Evolutionary conservation across 2,888 invertebrate species (phyloP).

Genomic region (Drosophila rubida): DNA sequence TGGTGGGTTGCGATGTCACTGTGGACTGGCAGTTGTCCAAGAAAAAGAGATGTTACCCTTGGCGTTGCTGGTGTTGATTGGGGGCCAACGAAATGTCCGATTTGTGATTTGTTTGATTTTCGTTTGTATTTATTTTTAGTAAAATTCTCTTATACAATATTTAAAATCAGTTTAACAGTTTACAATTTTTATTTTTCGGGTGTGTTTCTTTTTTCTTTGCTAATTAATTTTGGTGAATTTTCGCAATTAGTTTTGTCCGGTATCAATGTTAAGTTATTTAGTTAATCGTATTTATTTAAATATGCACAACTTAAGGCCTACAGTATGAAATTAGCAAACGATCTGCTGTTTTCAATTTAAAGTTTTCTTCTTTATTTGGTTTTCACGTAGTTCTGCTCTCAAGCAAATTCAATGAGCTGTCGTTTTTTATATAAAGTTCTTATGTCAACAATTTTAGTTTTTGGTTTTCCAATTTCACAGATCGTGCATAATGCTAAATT

Average conservation of each 20-base stretch:
- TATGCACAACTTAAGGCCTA: constrained; percentile 77
- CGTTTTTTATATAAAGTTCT: constrained; percentile 46
- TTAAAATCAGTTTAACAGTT: constrained; percentile 81
- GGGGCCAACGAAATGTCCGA: background rate
- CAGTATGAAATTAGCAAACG: constrained; percentile 71
- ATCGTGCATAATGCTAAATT: constrained; percentile 41
- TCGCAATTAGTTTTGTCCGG: constrained; percentile 35
- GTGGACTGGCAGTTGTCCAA: constrained; percentile 47
- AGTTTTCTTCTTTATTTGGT: constrained; percentile 24
- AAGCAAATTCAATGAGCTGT: constrained; percentile 48
- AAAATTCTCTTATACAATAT: constrained; percentile 75
- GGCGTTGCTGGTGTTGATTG: constrained; percentile 61
- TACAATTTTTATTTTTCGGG: constrained; percentile 53
- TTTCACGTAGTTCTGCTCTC: constrained; percentile 33
- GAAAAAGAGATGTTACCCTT: constrained; percentile 13
- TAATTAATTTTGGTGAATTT: constrained; percentile 52
- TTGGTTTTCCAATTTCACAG: constrained; percentile 14
- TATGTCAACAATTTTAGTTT: constrained; percentile 31
- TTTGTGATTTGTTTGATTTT: constrained; percentile 45
- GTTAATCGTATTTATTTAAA: constrained; percentile 44
- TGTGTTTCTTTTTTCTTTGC: constrained; percentile 34
- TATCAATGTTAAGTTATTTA: constrained; percentile 29
- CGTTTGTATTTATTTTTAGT: constrained; percentile 72
- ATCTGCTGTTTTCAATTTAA: constrained; percentile 28
- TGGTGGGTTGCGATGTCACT: constrained; percentile 42